Evolutionary conservation across 2,797 vertebrate genomes (phyloP).

Genomic region (Cynodonichthys magdalenae): DNA sequence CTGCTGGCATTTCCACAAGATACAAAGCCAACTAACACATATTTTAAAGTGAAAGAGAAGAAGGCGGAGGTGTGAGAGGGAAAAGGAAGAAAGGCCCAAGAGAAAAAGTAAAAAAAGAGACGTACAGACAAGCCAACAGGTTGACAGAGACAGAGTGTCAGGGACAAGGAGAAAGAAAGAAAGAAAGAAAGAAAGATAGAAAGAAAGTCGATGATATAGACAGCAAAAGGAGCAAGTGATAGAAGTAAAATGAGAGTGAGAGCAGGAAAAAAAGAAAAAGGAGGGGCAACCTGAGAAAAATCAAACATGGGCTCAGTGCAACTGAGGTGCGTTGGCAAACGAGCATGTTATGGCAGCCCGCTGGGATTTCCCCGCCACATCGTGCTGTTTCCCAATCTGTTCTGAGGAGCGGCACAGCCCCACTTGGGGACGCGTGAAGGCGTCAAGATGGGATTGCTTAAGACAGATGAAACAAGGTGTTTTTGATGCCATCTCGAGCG

Average conservation of each 20-base stretch:
- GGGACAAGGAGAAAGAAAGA: conserved; percentile 40
- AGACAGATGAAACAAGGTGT: conserved; percentile 85
- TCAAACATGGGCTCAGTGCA: conserved; percentile 81
- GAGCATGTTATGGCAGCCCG: conserved; percentile 81
- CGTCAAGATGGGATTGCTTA: conserved; percentile 84
- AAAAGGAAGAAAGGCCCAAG: conserved; percentile 43
- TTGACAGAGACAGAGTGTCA: conserved; percentile 59
- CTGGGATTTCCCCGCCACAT: conserved; percentile 82
- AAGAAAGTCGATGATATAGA: conserved; percentile 63
- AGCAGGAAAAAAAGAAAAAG: conserved; percentile 59
- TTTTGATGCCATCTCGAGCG: conserved; percentile 81
- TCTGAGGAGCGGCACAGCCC: conserved; percentile 79
- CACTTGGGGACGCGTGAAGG: conserved; percentile 81
- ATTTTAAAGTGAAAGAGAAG: conserved; percentile 70
- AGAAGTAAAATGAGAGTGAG: conserved; percentile 69
- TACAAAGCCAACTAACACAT: conserved; percentile 76
- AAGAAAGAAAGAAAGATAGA: conserved; percentile 22
- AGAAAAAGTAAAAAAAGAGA: conserved; percentile 43
- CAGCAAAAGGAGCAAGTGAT: conserved; percentile 72
- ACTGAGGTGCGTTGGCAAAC: conserved; percentile 80
- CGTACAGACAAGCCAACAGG: conserved; percentile 67
- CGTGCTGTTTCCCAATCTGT: conserved; percentile 85
- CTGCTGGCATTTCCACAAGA: conserved; percentile 76
- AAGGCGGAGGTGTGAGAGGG: conserved; percentile 53
- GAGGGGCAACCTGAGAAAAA: conserved; percentile 81